Evolutionary conservation across 2,888 invertebrate genomes (phyloP).

Genomic region (Tipula vernalis): DNA sequence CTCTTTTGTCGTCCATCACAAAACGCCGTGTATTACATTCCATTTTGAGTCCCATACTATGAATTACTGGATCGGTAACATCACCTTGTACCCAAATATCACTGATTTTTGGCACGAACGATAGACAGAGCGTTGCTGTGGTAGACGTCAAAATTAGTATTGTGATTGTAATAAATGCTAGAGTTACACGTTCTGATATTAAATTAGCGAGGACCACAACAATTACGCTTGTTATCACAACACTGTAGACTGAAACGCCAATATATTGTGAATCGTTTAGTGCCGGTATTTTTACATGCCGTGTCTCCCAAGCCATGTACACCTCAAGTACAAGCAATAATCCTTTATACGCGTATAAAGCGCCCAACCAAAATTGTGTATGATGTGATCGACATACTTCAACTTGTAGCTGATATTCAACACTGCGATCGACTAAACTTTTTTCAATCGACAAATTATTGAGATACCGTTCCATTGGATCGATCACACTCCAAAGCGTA

Average conservation of each 20-base stretch:
- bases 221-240: conserved; percentile 76
- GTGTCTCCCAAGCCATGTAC: conserved; percentile 94
- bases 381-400: conserved; percentile 81
- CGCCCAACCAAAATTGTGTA: conserved; percentile 81
- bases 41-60: conserved; percentile 77
- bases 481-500: conserved; percentile 70
- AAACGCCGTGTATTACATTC: conserved; percentile 80
- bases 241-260: conserved; percentile 84
- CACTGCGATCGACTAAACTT: conserved; percentile 61
- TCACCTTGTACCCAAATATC: conserved; percentile 56
- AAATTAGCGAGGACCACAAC: conserved; percentile 82
- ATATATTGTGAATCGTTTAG: conserved; percentile 90
- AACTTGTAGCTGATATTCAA: conserved; percentile 78
- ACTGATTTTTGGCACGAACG: conserved; percentile 77
- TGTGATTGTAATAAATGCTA: conserved; percentile 72
- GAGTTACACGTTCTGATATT: conserved; percentile 66
- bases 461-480: conserved; percentile 77
- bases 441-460: conserved; percentile 72
- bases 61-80: conserved; percentile 66
- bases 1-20: conserved; percentile 69
- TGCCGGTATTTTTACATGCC: conserved; percentile 81
- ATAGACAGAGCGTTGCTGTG: conserved; percentile 69
- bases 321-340: conserved; percentile 77
- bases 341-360: conserved; percentile 82
- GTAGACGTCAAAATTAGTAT: conserved; percentile 74